A percentile compares a stretch with the other conserved stretches of the same genome.
phyloP scores from a whole-genome alignment of 2,113 vertebrate species.

The Centropristis striata region DNA sequence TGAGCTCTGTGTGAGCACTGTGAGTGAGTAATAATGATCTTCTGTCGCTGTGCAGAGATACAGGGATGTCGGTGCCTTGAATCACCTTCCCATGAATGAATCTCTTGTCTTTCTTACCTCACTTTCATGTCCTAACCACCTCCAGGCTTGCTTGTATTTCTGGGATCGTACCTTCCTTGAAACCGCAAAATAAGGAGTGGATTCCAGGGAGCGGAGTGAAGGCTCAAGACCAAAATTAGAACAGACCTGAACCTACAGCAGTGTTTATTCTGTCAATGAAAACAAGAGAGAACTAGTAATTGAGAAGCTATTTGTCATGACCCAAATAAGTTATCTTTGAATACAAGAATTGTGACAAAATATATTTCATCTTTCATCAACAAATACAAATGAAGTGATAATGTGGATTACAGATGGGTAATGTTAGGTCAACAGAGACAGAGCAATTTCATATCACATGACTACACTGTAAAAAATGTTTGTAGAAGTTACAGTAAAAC shows the following conservation, averaged over 20 bases:
- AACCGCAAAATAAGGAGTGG: slow-evolving; percentile 74
- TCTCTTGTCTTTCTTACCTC: slow-evolving; percentile 85
- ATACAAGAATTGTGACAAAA: too few relatives aligned
- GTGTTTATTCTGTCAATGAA: too few relatives aligned
- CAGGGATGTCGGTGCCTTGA: slow-evolving; percentile 81
- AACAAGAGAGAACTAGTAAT: too few relatives aligned
- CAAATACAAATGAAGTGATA: too few relatives aligned
- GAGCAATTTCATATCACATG: too few relatives aligned
- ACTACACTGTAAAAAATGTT: too few relatives aligned
- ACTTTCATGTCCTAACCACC: slow-evolving; percentile 83
- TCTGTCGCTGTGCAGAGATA: slow-evolving; percentile 78
- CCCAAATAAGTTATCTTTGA: too few relatives aligned
- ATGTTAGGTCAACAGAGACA: too few relatives aligned
- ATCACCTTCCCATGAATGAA: slow-evolving; percentile 85
- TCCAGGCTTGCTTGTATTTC: slow-evolving; percentile 83
- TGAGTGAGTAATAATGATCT: slow-evolving; percentile 84
- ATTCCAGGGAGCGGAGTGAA: slow-evolving; percentile 50
- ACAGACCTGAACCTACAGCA: not conserved
- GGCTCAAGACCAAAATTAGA: not conserved
- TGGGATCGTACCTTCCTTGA: slow-evolving; percentile 67
- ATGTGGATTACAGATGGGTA: too few relatives aligned
- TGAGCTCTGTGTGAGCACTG: slow-evolving; percentile 72
- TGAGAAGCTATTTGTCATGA: too few relatives aligned
- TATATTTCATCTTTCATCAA: too few relatives aligned
- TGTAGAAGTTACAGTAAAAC: too few relatives aligned